Conservation (phyloP, 2,888 invertebrate genomes). For the Dicycla oo region DNA sequence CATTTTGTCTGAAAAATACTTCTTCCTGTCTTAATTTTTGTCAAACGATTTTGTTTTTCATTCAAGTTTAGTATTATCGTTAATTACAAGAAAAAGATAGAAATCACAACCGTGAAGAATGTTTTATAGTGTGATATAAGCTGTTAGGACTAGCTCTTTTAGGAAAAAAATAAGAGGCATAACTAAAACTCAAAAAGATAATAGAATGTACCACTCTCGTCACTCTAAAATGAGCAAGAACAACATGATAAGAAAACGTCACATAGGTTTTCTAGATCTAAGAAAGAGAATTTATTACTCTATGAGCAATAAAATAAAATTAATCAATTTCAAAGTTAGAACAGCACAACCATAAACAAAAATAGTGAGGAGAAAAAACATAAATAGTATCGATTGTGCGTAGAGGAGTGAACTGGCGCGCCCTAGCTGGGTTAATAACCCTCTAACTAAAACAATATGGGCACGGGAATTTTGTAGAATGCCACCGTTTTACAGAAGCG, state of each 20-base stretch:
- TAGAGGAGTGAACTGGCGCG: conserved; percentile 58
- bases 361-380: conserved; percentile 30
- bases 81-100: neutral
- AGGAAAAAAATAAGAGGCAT: neutral
- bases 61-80: conserved; percentile 30
- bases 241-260: neutral
- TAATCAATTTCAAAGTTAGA: neutral
- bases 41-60: conserved; percentile 29
- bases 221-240: neutral
- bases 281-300: neutral
- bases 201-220: neutral
- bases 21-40: conserved; percentile 21
- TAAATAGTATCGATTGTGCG: conserved; percentile 59
- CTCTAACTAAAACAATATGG: conserved; percentile 88
- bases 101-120: conserved; percentile 16
- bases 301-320: neutral
- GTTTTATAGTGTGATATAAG: neutral
- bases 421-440: conserved; percentile 85
- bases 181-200: neutral
- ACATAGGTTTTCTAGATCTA: neutral
- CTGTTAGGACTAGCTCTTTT: neutral
- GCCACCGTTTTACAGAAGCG: conserved; percentile 71
- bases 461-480: conserved; percentile 83
- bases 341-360: conserved; percentile 15
- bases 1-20: conserved; percentile 33